Base-by-base conservation (phyloP, 2,113 vertebrate genomes). In the Rousettus leschenaultii region DNA sequence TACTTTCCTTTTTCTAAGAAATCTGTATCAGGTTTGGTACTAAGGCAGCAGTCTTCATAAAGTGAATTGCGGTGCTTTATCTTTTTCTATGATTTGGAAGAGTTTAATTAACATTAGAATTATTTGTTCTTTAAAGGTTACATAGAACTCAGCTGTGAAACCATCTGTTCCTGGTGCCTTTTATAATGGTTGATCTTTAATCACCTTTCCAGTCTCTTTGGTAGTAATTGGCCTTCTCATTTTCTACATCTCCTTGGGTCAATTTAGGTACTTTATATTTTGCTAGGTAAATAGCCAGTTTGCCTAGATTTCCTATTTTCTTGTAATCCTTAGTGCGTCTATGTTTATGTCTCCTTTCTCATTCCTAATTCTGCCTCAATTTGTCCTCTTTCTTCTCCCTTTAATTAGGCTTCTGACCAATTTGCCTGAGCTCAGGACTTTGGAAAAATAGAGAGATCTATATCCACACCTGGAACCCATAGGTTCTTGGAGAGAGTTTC, bases 51-150 rank as follows among this genome's bases (percentile, higher is more conserved):
- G 75, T 59, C 91, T 89, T 95, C 79, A 24, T 61, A 51, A 68
- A 85, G 43, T 9, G 51, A 80, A 95, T 48, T 57, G 59, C 45
- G 13, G n/a, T 0, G 13, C 51, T 97, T 90, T 35, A 57, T 92
- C 88, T 92, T 95, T 85, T 70, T 61, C 87, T 94, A 85, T 88
- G 93, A 96, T 91, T 48, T 15, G 65, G 45, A 90, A 87, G 87
- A 55, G n/a, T 88, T 77, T 97, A 94, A 88, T 96, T 95, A 96
- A 97, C 71, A 59, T 55, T 57, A 65, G 87, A 83, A 83, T 96
- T 96, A 96, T 97, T 97, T 97, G 93, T 96, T 97, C 90, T 95
- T 94, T 95, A 96, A 96, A 91, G 94, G 90, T 96, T 96, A 88
- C 96, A 78, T 33, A 85, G 95, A 94, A 88, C 85, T 96, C 91